Evolutionary conservation across 2,113 vertebrate species (phyloP).

Genomic region (Marmota monax): DNA sequence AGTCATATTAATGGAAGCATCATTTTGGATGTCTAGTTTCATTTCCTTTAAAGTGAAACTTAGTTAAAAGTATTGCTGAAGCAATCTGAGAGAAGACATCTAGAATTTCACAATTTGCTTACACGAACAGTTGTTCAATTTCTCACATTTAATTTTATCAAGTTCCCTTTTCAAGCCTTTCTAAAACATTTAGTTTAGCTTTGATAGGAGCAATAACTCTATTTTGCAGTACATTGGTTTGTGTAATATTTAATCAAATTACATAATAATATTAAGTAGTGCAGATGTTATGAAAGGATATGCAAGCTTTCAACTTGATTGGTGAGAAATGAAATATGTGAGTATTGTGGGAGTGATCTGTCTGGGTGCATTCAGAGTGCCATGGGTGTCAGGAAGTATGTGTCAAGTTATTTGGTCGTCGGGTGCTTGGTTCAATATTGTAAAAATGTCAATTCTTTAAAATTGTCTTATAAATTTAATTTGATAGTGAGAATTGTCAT

Average conservation of each 20-base stretch:
- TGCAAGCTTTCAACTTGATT: neutral
- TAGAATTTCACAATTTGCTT: constrained; percentile 31
- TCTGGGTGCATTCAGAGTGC: neutral
- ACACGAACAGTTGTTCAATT: neutral
- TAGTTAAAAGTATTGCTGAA: neutral
- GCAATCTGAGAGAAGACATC: neutral
- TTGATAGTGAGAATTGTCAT: neutral
- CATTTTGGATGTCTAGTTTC: neutral
- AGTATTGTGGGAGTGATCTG: neutral
- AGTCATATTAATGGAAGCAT: neutral
- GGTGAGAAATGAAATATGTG: neutral
- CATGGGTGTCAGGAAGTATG: neutral
- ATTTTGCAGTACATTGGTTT: neutral
- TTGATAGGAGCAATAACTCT: neutral
- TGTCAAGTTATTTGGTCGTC: neutral
- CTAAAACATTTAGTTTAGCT: neutral
- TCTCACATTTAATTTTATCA: neutral
- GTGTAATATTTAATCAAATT: neutral
- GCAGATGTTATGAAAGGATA: neutral
- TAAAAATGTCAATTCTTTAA: constrained; percentile 13
- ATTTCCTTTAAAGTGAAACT: constrained; percentile 41
- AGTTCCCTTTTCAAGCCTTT: neutral
- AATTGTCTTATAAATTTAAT: constrained; percentile 10
- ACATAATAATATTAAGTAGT: neutral
- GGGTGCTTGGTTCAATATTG: neutral